These are phyloP conservation scores for Neopelma chrysocephalum DNA, from an alignment of 2,797 vertebrate species.

Conservation along the genomic window DNA sequence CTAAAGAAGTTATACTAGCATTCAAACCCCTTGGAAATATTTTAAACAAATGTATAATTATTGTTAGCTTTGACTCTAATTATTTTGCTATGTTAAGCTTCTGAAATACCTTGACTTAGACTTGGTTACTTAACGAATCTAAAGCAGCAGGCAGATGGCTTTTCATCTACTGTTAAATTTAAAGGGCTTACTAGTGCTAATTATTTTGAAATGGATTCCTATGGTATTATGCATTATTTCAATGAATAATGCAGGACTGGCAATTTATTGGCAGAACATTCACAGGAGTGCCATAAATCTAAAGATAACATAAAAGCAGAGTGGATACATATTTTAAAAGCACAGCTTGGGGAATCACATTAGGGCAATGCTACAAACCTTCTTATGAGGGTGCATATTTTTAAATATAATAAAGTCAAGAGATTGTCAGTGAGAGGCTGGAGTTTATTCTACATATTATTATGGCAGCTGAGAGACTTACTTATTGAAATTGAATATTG, in stretches of 20 bases:
- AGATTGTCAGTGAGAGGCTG: neutral
- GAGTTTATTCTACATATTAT: neutral
- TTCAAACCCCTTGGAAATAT: neutral
- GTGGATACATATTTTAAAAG: slow-evolving; percentile 55
- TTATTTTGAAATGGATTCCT: slow-evolving; percentile 64
- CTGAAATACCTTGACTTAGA: slow-evolving; percentile 23
- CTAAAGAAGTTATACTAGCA: neutral
- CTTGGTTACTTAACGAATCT: neutral
- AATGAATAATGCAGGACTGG: slow-evolving; percentile 59
- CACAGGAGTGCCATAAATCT: slow-evolving; percentile 19
- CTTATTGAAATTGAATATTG: neutral
- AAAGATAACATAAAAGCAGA: slow-evolving; percentile 51
- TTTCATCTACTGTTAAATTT: slow-evolving; percentile 63
- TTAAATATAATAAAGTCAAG: slow-evolving; percentile 16
- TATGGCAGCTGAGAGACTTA: neutral
- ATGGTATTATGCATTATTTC: slow-evolving; percentile 45
- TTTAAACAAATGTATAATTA: slow-evolving; percentile 15
- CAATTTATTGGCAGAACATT: slow-evolving; percentile 59
- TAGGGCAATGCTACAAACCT: neutral
- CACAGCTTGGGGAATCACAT: slow-evolving; percentile 7
- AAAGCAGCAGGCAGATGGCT: slow-evolving; percentile 32
- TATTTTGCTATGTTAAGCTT: slow-evolving; percentile 9
- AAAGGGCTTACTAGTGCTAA: slow-evolving; percentile 47
- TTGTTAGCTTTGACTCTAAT: slow-evolving; percentile 8
- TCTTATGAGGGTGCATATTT: neutral